These are phyloP conservation scores for Drosophila anomelani DNA, from an alignment of 2,888 invertebrate species.

Conservation along the genomic window DNA sequence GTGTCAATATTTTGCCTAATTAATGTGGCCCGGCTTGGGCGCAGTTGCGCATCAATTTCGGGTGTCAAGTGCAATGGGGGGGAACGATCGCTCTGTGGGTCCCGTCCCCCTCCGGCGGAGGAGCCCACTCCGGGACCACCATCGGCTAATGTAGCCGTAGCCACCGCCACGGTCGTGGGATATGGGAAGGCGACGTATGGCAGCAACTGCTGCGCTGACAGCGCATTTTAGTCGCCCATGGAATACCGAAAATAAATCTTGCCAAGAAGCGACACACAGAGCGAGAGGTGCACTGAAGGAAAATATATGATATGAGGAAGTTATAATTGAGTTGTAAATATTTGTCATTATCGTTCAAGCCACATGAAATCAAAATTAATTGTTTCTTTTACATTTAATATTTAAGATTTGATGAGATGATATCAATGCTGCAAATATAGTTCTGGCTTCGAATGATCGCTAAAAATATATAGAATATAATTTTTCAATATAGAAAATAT, in stretches of 20 bases:
- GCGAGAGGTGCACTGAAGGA: constrained; percentile 14
- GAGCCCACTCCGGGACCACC: constrained; percentile 62
- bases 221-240: constrained; percentile 71
- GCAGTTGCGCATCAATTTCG: constrained; percentile 70
- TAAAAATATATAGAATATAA: too few species aligned
- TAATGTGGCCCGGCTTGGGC: constrained; percentile 66
- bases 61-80: constrained; percentile 71
- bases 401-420: background rate
- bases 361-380: background rate
- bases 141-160: constrained; percentile 66
- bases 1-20: constrained; percentile 78
- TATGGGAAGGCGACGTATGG: constrained; percentile 61
- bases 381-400: background rate
- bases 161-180: constrained; percentile 12
- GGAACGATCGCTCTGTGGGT: constrained; percentile 55
- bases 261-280: constrained; percentile 61
- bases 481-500: too few species aligned
- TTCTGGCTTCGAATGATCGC: too few species aligned
- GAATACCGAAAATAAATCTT: constrained; percentile 79
- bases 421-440: background rate
- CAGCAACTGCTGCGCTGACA: constrained; percentile 76
- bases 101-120: constrained; percentile 27
- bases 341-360: background rate
- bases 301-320: background rate
- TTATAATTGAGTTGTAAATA: background rate